These are phyloP conservation scores for Motacilla tschutschensis DNA, from an alignment of 2,113 vertebrate species.

Conservation along the genomic window DNA sequence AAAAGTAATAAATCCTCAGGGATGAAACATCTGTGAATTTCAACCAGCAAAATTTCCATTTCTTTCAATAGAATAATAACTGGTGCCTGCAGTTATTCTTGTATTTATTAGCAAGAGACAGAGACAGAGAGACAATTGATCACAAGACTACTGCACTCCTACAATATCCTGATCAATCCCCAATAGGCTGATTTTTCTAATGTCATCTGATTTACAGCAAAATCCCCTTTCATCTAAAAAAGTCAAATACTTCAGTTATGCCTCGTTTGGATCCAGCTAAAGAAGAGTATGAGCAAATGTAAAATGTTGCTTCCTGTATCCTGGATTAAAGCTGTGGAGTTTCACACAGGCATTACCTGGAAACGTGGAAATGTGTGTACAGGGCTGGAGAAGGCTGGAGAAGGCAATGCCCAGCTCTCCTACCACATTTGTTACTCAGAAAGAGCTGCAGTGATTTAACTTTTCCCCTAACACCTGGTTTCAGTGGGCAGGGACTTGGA, in stretches of 20 bases:
- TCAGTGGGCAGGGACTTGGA: background rate
- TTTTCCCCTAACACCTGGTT: background rate
- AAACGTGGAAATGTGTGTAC: background rate
- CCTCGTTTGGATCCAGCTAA: background rate
- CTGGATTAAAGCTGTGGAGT: background rate
- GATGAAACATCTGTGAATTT: background rate
- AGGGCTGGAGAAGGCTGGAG: background rate
- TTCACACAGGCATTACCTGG: background rate
- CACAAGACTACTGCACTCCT: background rate
- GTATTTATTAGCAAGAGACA: background rate
- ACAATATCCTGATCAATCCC: background rate
- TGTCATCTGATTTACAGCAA: background rate
- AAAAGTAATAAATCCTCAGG: background rate
- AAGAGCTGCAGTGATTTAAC: background rate
- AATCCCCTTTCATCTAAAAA: background rate
- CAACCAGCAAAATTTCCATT: slow-evolving; percentile 14
- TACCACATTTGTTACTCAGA: background rate
- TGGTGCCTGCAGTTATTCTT: background rate
- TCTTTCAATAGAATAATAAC: background rate
- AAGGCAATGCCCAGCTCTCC: background rate
- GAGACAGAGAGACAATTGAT: background rate
- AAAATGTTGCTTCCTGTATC: background rate
- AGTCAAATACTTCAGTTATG: background rate
- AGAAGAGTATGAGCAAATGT: background rate
- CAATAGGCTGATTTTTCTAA: background rate